These are phyloP conservation scores for Philereme transversata DNA, from an alignment of 2,888 invertebrate species.

Conservation along the genomic window DNA sequence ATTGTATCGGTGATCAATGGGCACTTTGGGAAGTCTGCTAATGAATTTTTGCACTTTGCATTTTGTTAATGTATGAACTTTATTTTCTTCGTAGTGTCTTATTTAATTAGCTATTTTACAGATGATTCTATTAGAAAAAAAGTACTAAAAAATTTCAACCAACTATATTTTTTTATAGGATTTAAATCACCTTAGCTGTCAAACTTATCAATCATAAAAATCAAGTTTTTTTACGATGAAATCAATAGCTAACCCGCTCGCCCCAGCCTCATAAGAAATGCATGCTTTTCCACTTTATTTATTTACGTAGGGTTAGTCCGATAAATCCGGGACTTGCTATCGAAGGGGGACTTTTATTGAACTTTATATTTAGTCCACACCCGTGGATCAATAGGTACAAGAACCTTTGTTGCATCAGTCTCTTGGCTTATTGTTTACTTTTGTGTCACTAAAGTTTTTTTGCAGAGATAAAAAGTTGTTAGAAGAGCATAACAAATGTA, in stretches of 20 bases:
- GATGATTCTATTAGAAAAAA: neutral
- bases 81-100: neutral
- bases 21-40: constrained; percentile 26
- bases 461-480: neutral
- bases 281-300: constrained; percentile 78
- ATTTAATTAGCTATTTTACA: neutral
- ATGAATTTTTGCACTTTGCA: constrained; percentile 22
- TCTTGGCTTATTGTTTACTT: constrained; percentile 26
- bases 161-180: neutral
- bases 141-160: neutral
- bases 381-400: constrained; percentile 70
- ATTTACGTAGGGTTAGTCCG: constrained; percentile 81
- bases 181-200: constrained; percentile 8
- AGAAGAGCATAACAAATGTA: no score
- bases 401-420: constrained; percentile 57
- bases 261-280: constrained; percentile 75
- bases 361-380: constrained; percentile 79
- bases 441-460: neutral
- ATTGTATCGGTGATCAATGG: constrained; percentile 43
- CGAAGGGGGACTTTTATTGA: constrained; percentile 79
- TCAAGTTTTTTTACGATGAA: constrained; percentile 48
- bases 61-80: neutral
- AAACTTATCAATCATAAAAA: constrained; percentile 50
- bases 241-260: constrained; percentile 72
- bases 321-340: constrained; percentile 79